Evolutionary conservation across 2,888 invertebrate species (phyloP).

Genomic region (Arctia plantaginis): DNA sequence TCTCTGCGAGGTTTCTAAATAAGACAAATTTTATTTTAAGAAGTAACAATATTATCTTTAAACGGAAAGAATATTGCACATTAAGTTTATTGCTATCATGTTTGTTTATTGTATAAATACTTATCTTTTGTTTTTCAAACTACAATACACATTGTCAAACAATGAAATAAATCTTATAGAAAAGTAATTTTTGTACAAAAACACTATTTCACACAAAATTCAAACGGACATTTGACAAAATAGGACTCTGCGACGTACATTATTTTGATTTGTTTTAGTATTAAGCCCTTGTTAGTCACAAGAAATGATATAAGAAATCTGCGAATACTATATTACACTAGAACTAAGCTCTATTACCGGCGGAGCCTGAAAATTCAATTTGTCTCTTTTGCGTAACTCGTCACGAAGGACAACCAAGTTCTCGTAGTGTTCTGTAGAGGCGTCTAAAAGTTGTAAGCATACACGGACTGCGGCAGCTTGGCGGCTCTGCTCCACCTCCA

Average conservation of each 20-base stretch:
- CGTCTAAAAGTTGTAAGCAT: slow-evolving; percentile 73
- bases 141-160: neutral
- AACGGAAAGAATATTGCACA: neutral
- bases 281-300: neutral
- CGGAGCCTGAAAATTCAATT: slow-evolving; percentile 59
- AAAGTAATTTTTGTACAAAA: neutral
- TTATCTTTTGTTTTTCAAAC: neutral
- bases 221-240: neutral
- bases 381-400: slow-evolving; percentile 66
- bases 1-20: neutral
- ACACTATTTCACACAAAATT: neutral
- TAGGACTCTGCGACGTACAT: neutral
- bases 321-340: slow-evolving; percentile 37
- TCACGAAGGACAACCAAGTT: slow-evolving; percentile 71
- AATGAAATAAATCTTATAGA: neutral
- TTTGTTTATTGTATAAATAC: neutral
- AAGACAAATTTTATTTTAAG: neutral
- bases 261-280: neutral
- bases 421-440: slow-evolving; percentile 77
- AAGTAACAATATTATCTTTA: neutral
- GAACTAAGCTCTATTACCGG: slow-evolving; percentile 70
- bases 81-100: neutral
- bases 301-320: neutral
- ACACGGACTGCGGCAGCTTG: slow-evolving; percentile 68
- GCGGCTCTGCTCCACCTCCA: slow-evolving; percentile 68